Evolutionary conservation across 1,140 invertebrate species (phyloP), one percentile per base, ranked within the genome.

Genomic region (Stegodyphus dumicola): DNA sequence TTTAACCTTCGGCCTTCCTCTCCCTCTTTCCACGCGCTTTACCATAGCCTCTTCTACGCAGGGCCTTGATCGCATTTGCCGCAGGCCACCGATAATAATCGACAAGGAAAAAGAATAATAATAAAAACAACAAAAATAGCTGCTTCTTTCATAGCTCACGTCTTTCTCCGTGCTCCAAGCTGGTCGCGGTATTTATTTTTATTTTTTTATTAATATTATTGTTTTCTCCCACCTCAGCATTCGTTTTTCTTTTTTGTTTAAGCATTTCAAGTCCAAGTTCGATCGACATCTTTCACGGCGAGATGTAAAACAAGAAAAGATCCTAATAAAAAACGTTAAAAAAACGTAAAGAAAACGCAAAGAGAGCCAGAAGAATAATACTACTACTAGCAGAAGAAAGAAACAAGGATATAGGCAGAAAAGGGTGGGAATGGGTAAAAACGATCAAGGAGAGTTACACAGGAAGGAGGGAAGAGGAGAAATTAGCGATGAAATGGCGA

Each of bases 401-500:
- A n/a, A 52, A 71, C 15, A 70, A 33, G 33, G 33, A 33, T 33
- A 33, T 33, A 33, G 33, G 33, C 1, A 33, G 33, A 33, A 3
- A 33, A 33, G 33, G 33, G 33, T 33, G 33, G 33, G 33, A 33
- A 33, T 33, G 33, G 33, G 33, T 33, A 33, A 33, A 3, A 33
- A 33, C 33, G 33, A 33, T 33, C 33, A 33, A 54, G 18, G 53
- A 74, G 17, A 4, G 17, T 10, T 17, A 11, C 56, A 18, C 6
- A 17, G 53, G 18, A n/a, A 9, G 33, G 51, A 51, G 7, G 70
- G n/a, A 71, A 69, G 49, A n/a, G 64, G 56, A 77, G 64, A 77
- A 77, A 77, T 77, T 77, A 77, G 75, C 75, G 33, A 66, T 66
- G 56, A 77, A 77, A 77, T 77, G 56, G 64, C 75, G 33, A 56